Conservation (phyloP, 2,797 vertebrate species). For the Macrochelys suwanniensis region DNA sequence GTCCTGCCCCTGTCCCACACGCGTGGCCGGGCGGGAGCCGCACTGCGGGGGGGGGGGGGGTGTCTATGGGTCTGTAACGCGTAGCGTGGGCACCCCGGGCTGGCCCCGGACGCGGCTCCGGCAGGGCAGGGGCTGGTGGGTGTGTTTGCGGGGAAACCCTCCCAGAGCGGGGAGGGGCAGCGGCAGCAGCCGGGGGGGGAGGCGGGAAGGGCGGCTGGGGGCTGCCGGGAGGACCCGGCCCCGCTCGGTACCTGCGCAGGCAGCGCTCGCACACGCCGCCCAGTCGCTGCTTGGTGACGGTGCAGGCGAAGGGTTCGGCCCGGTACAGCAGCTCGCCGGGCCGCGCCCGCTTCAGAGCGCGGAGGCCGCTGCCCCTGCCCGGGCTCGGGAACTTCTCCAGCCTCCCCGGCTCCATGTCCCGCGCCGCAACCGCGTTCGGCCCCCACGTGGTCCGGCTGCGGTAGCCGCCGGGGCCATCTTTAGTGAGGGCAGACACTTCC, state of each 20-base stretch:
- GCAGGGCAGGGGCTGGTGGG: not conserved
- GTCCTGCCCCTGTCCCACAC: too few relatives aligned
- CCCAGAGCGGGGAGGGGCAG: not conserved
- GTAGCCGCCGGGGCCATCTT: conserved; percentile 32
- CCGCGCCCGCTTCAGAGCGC: conserved; percentile 69
- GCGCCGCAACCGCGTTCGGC: not conserved
- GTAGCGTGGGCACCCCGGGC: too few relatives aligned
- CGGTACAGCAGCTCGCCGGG: conserved; percentile 84
- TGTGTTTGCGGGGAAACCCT: not conserved
- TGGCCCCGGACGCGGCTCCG: not conserved
- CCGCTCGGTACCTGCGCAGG: conserved; percentile 85
- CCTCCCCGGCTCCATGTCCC: conserved; percentile 76
- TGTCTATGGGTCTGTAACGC: too few relatives aligned
- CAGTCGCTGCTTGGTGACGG: conserved; percentile 80
- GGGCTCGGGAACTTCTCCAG: conserved; percentile 87
- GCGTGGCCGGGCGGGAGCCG: too few relatives aligned
- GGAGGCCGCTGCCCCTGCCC: conserved; percentile 88
- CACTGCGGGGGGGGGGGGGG: too few relatives aligned
- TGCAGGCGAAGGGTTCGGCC: conserved; percentile 85
- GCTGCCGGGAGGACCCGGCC: not conserved
- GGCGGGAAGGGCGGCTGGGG: not conserved
- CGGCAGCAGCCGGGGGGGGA: not conserved
- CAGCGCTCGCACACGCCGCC: conserved; percentile 88
- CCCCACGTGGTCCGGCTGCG: not conserved
- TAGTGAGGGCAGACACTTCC: rapidly evolving